phyloP scores from a whole-genome alignment of 2,113 vertebrate species.

The Canis aureus region DNA sequence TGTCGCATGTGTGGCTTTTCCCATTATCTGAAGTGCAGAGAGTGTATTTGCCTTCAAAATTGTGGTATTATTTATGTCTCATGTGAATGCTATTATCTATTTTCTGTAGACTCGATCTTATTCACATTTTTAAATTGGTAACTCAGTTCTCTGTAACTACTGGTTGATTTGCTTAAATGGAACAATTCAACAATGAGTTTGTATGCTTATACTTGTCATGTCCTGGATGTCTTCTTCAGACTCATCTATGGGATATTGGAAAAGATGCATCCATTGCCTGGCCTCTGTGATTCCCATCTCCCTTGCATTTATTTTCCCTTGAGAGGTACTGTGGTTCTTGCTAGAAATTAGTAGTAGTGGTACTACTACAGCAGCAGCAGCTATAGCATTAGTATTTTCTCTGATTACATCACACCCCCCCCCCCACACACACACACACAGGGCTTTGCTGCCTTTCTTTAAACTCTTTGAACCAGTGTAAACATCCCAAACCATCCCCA shows the following conservation, averaged over 20 bases:
- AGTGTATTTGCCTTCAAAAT: background rate
- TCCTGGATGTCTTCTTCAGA: background rate
- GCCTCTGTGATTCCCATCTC: background rate
- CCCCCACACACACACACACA: background rate
- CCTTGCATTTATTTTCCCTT: background rate
- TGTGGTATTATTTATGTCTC: background rate
- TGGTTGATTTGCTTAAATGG: background rate
- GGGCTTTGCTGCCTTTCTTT: background rate
- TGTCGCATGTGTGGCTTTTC: background rate
- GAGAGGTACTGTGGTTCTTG: background rate
- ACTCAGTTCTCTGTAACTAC: background rate
- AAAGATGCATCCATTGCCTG: background rate
- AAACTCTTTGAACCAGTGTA: background rate
- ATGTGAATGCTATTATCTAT: background rate
- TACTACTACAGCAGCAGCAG: background rate
- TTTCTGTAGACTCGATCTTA: background rate
- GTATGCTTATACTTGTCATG: background rate
- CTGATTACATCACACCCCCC: too few species aligned
- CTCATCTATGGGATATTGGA: background rate
- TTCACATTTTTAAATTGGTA: constrained; percentile 16
- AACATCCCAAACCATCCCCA: background rate
- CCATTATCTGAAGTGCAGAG: background rate
- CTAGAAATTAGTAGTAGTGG: background rate
- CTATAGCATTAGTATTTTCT: background rate
- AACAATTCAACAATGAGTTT: background rate